Percentiles rank a stretch among this genome's conserved stretches.
phyloP scores from a whole-genome alignment of 2,888 invertebrate genomes.

The Lamproptera curius region DNA sequence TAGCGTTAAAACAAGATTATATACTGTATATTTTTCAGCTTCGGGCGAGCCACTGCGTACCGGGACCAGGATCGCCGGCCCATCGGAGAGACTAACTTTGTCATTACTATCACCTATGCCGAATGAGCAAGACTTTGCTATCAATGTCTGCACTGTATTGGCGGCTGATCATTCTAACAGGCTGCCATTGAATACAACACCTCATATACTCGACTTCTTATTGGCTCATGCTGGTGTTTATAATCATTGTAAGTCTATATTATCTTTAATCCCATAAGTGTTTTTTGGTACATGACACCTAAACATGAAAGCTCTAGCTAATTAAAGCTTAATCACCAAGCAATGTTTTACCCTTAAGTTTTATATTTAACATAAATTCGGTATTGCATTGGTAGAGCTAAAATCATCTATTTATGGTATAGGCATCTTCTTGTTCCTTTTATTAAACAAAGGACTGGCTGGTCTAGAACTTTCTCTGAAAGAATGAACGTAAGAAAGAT shows the following conservation, averaged over 20 bases:
- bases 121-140: slow-evolving; percentile 98
- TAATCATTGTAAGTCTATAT: slow-evolving; percentile 90
- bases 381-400: too few species aligned
- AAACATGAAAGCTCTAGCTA: too few species aligned
- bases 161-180: slow-evolving; percentile 96
- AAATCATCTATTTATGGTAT: too few species aligned
- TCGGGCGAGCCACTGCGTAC: slow-evolving; percentile 61
- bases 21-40: slow-evolving; percentile 37
- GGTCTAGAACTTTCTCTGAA: too few species aligned
- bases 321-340: too few species aligned
- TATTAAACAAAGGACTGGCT: too few species aligned
- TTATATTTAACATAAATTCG: too few species aligned
- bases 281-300: too few species aligned
- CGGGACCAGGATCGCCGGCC: slow-evolving; percentile 49
- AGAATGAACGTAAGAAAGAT: too few species aligned
- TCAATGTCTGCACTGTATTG: slow-evolving; percentile 96
- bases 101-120: slow-evolving; percentile 97
- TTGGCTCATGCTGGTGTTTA: slow-evolving; percentile 97
- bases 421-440: too few species aligned
- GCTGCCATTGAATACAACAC: slow-evolving; percentile 90
- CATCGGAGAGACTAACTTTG: slow-evolving; percentile 89
- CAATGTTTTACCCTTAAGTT: too few species aligned
- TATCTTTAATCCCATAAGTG: too few species aligned
- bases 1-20: neutral
- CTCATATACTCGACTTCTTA: slow-evolving; percentile 91